Conservation (phyloP, 2,888 invertebrate species). For the Cephus pulcher region DNA sequence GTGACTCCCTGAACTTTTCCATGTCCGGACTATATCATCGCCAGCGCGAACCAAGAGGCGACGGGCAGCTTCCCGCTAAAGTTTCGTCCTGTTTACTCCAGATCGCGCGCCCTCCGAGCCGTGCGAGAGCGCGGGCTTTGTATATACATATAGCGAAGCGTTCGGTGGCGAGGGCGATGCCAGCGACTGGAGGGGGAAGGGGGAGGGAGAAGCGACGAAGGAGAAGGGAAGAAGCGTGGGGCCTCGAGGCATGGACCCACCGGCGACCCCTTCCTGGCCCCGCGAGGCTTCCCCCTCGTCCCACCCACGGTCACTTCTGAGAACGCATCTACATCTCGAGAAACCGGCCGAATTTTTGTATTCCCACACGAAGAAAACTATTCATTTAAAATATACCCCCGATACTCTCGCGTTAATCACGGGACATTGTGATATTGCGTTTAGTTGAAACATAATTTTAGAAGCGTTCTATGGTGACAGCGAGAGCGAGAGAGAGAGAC, state of each 20-base stretch:
- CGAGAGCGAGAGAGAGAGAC: not conserved
- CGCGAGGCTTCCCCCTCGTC: conserved; percentile 24
- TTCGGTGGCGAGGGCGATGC: not conserved
- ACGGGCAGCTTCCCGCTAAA: conserved; percentile 34
- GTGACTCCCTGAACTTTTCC: conserved; percentile 30
- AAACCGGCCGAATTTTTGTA: conserved; percentile 54
- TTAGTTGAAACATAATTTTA: too few relatives aligned
- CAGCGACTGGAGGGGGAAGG: not conserved
- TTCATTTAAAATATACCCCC: too few relatives aligned
- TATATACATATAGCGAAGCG: not conserved
- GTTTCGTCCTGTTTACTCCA: conserved; percentile 51
- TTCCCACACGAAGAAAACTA: not conserved
- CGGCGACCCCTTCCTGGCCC: not conserved
- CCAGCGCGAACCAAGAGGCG: conserved; percentile 24
- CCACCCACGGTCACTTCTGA: conserved; percentile 35
- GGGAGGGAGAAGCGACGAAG: not conserved
- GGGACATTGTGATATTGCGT: too few relatives aligned
- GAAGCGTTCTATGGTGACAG: not conserved
- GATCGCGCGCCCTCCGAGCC: conserved; percentile 20
- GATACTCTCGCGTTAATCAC: too few relatives aligned
- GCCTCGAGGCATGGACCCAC: conserved; percentile 6
- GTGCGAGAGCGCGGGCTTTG: not conserved
- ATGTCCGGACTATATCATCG: conserved; percentile 46
- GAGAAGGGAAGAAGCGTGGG: conserved; percentile 8
- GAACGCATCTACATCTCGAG: conserved; percentile 55